Evolutionary conservation across 2,888 invertebrate genomes (phyloP).

Genomic region (Mesorhabditis belari): DNA sequence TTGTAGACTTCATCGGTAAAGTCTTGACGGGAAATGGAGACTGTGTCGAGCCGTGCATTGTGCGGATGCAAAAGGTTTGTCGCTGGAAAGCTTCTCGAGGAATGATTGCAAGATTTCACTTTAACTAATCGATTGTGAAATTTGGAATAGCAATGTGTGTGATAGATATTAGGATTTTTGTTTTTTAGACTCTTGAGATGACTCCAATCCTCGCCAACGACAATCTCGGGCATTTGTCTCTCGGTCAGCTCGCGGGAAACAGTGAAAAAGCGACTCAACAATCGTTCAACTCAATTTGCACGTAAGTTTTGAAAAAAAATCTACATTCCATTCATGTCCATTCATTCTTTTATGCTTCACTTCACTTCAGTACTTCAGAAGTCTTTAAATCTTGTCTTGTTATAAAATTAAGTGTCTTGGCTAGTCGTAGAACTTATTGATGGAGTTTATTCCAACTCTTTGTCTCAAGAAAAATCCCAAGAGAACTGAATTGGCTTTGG

Average conservation of each 20-base stretch:
- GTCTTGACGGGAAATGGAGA: constrained; percentile 13
- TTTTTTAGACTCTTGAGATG: constrained; percentile 32
- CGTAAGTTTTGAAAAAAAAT: constrained; percentile 15
- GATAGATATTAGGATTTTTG: too few species aligned
- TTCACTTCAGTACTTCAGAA: constrained; percentile 4
- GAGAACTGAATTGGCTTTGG: too few species aligned
- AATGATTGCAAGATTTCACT: constrained; percentile 1
- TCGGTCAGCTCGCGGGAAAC: constrained; percentile 19
- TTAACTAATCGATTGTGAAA: neutral
- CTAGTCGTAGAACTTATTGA: too few species aligned
- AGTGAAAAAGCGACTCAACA: constrained; percentile 25
- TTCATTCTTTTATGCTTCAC: neutral
- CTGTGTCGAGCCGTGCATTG: constrained; percentile 32
- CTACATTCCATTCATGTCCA: neutral
- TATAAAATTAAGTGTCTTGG: too few species aligned
- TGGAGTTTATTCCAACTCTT: too few species aligned
- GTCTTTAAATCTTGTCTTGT: neutral
- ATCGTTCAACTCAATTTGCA: constrained; percentile 33
- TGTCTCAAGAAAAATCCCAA: too few species aligned
- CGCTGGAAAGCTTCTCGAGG: neutral
- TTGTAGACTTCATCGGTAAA: neutral
- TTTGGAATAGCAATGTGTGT: too few species aligned
- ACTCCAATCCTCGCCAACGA: constrained; percentile 34
- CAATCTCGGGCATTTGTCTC: constrained; percentile 22
- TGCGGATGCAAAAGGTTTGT: constrained; percentile 33